Evolutionary conservation across 2,797 vertebrate species (phyloP).

Genomic region (Chrysocyon brachyurus): DNA sequence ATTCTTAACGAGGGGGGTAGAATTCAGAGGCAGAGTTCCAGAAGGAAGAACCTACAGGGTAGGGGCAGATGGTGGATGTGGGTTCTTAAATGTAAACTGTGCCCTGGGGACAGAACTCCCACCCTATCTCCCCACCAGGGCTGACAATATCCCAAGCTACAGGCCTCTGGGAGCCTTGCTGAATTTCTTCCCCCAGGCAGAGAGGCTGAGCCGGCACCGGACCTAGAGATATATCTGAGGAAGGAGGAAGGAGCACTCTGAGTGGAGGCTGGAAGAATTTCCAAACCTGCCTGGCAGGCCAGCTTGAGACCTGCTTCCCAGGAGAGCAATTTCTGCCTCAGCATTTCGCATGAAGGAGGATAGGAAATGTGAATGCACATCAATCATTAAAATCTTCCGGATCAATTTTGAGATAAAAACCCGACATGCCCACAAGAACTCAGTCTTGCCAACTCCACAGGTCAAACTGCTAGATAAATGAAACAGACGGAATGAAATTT

Average conservation of each 20-base stretch:
- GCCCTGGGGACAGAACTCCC: neutral
- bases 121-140: too few species aligned
- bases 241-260: neutral
- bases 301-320: constrained; percentile 54
- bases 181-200: neutral
- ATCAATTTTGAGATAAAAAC: constrained; percentile 53
- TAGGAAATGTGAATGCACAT: constrained; percentile 69
- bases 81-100: neutral
- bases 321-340: constrained; percentile 56
- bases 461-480: constrained; percentile 9
- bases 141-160: neutral
- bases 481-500: neutral
- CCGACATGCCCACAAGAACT: constrained; percentile 55
- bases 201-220: neutral
- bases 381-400: constrained; percentile 68
- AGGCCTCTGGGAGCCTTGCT: neutral
- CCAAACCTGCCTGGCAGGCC: neutral
- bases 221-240: neutral
- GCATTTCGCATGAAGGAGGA: constrained; percentile 61
- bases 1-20: neutral
- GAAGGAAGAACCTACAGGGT: neutral
- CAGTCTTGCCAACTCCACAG: constrained; percentile 29
- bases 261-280: neutral
- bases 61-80: neutral
- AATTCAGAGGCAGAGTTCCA: neutral